phyloP scores from a whole-genome alignment of 2,113 vertebrate species.

The Leptocoma aspasia region DNA sequence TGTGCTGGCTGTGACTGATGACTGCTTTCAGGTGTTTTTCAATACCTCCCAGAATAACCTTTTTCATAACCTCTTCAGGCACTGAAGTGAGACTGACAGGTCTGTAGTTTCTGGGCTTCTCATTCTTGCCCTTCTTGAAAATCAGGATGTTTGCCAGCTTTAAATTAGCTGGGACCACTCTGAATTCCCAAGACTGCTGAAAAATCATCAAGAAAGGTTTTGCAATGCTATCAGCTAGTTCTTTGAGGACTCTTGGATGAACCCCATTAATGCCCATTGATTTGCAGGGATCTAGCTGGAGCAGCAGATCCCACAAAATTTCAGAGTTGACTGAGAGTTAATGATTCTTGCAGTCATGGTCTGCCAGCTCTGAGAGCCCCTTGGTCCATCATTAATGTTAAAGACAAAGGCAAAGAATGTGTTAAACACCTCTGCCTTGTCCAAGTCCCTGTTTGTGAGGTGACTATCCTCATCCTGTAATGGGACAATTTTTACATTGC shows the following conservation, averaged over 20 bases:
- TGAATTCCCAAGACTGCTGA: neutral
- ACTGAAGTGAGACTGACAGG: neutral
- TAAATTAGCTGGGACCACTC: neutral
- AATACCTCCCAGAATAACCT: neutral
- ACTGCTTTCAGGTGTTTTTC: neutral
- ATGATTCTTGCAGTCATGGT: neutral
- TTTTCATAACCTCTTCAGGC: neutral
- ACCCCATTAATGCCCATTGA: no score
- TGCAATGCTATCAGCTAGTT: neutral
- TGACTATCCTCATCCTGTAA: neutral
- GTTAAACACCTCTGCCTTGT: neutral
- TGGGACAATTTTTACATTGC: neutral
- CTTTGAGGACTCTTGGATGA: neutral
- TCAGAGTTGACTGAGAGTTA: neutral
- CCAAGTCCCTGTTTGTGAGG: neutral
- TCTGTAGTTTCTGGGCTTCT: neutral
- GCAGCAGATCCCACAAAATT: neutral
- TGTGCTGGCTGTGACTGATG: fast-evolving
- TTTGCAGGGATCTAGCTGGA: neutral
- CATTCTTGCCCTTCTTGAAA: neutral
- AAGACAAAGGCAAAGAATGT: neutral
- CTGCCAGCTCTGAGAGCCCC: neutral
- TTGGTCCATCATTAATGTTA: neutral
- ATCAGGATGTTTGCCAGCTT: neutral
- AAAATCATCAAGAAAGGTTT: neutral